phyloP scores from a whole-genome alignment of 1,140 invertebrate species.

The Neomicropteryx cornuta region DNA sequence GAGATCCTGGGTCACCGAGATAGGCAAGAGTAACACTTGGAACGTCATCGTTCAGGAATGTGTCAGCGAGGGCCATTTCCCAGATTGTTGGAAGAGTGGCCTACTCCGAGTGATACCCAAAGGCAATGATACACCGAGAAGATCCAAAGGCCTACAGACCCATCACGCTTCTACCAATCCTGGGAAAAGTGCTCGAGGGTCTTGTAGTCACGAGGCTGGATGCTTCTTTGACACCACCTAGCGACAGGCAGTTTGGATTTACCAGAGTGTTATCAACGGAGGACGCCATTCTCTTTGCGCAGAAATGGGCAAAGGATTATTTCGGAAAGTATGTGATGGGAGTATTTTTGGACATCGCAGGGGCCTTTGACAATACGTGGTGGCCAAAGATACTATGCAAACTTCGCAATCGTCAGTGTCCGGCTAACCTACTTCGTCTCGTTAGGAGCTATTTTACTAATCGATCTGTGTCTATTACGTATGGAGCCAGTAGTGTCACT shows the following conservation, averaged over 20 bases:
- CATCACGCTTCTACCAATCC: constrained; percentile 25
- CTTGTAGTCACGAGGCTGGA: constrained; percentile 17
- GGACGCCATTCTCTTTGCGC: constrained; percentile 18
- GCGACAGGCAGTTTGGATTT: constrained; percentile 24
- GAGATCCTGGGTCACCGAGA: too few relatives aligned
- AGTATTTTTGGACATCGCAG: constrained; percentile 30
- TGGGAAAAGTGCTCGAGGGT: constrained; percentile 29
- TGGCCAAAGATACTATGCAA: constrained; percentile 24
- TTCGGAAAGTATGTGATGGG: constrained; percentile 17
- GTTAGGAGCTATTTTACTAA: constrained; percentile 22
- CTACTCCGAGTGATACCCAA: constrained; percentile 21
- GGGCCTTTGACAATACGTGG: constrained; percentile 31
- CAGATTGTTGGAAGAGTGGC: constrained; percentile 26
- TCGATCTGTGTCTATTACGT: constrained; percentile 13
- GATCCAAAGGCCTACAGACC: constrained; percentile 26
- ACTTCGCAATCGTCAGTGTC: constrained; percentile 13
- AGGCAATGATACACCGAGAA: constrained; percentile 18
- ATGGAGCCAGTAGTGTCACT: constrained; percentile 3
- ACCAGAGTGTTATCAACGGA: constrained; percentile 20
- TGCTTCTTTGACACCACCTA: constrained; percentile 10
- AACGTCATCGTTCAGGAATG: too few relatives aligned
- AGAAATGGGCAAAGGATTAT: constrained; percentile 1
- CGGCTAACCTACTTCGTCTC: constrained; percentile 15
- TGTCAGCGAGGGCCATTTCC: constrained; percentile 19
- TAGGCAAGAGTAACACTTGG: too few relatives aligned